Evolutionary conservation across 1,140 invertebrate species (phyloP), one percentile per base, ranked within the genome.

Genomic region (Cydia amplana): DNA sequence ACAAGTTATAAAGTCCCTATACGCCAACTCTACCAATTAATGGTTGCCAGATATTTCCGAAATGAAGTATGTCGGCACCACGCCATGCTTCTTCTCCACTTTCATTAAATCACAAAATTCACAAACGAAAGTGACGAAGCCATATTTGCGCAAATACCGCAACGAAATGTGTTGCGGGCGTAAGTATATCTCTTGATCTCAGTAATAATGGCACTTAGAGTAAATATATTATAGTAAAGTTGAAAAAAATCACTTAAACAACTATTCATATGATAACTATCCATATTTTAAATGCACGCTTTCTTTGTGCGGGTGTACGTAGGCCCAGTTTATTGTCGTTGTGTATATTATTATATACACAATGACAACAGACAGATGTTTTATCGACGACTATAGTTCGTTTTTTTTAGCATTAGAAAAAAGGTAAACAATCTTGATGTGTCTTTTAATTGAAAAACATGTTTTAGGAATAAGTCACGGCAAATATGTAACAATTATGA

Each of bases 171-270:
- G 46, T 49, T n/a, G 46, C 14, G 46, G 16, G 46, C 16, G 5
- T 49, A 49, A 60, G 51, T 60, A 60, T 14, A n/a, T n/a, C n/a
- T n/a, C n/a, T n/a, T n/a, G n/a, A 60, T 60, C 20, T 60, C 18
- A 60, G 7, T 60, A 60, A 23, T 23, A 60, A 60, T 60, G 55
- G 55, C 55, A 60, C 55, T 23, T 60, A 60, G 55, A 20, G 20
- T 23, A 60, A 23, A 10, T 23, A 20, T 18, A 60, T 3, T 60
- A 12, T n/a, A n/a, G n/a, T n/a, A 60, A 60, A 60, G 20, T 23
- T 60, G 7, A 51, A 6, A 60, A 23, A 60, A 60, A 23, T 9
- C 9, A 60, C 20, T 60, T 23, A 60, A 16, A 16, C 18, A 55
- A 55, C 16, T 55, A 18, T 55, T 14, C 0, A 55, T 51, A 51